These are phyloP conservation scores for Eulacestoma nigropectus DNA, from an alignment of 2,113 vertebrate species.

Conservation along the genomic window DNA sequence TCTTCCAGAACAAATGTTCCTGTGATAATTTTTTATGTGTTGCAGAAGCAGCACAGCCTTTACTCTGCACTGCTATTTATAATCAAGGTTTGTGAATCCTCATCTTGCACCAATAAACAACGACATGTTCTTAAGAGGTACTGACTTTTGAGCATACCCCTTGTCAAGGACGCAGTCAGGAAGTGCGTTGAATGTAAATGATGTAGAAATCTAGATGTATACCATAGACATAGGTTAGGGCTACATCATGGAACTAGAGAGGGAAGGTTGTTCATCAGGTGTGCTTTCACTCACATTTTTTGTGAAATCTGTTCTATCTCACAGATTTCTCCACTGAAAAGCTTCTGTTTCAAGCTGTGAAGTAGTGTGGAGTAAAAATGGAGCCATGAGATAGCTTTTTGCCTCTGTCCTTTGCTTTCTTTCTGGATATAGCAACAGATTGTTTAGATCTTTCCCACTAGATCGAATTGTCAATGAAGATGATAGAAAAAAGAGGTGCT, in stretches of 20 bases:
- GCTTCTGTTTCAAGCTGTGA: not conserved
- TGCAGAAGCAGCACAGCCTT: not conserved
- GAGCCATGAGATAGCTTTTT: not conserved
- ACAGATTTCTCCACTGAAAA: not conserved
- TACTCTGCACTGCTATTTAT: not conserved
- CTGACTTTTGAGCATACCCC: not conserved
- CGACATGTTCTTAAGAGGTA: rapidly evolving
- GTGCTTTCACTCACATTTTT: not conserved
- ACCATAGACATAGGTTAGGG: not conserved
- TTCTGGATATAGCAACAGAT: not conserved
- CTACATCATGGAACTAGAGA: not conserved
- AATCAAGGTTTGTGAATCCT: not conserved
- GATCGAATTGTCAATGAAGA: not conserved
- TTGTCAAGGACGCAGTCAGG: rapidly evolving
- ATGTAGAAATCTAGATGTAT: not conserved
- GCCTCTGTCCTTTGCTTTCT: not conserved
- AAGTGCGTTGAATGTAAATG: not conserved
- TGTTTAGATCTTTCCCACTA: not conserved
- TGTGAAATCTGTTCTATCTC: not conserved
- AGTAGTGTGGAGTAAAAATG: not conserved
- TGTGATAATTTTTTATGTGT: not conserved
- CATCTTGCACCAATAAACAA: not conserved
- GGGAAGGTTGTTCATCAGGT: not conserved
- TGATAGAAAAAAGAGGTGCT: not conserved
- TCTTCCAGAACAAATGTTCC: not conserved